Percentiles rank a stretch among this genome's conserved stretches.
Conservation (phyloP, 2,888 invertebrate genomes). For the Cistogaster globosa region DNA sequence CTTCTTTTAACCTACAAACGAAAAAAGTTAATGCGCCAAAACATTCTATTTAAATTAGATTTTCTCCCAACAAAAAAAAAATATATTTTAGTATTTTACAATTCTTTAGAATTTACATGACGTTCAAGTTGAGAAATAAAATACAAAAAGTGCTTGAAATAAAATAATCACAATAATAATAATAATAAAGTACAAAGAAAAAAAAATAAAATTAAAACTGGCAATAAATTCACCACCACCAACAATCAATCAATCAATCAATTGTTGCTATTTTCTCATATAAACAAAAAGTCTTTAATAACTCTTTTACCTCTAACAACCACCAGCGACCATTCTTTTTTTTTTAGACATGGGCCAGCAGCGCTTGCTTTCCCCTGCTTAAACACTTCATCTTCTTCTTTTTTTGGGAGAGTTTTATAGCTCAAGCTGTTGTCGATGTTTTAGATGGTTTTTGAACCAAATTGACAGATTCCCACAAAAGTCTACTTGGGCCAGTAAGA, state of each 20-base stretch:
- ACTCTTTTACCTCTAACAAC: constrained; percentile 62
- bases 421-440: constrained; percentile 68
- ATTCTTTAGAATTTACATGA: constrained; percentile 63
- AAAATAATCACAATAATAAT: not conserved
- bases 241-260: constrained; percentile 71
- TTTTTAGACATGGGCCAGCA: constrained; percentile 6
- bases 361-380: constrained; percentile 8
- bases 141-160: constrained; percentile 14
- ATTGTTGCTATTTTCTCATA: constrained; percentile 64
- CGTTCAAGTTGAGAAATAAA: constrained; percentile 18
- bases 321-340: constrained; percentile 20
- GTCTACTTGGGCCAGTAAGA: constrained; percentile 8
- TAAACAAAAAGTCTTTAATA: constrained; percentile 67
- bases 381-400: constrained; percentile 44
- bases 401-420: constrained; percentile 21
- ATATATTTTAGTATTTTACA: constrained; percentile 1
- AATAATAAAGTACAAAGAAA: constrained; percentile 32
- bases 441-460: constrained; percentile 63
- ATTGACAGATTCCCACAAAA: constrained; percentile 71
- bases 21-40: constrained; percentile 10
- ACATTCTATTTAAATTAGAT: constrained; percentile 12
- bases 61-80: not conserved
- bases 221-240: constrained; percentile 65
- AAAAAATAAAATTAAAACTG: constrained; percentile 64
- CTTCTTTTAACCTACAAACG: constrained; percentile 28